Conservation (phyloP, 1,140 invertebrate species). For the Hylaeus volcanicus region DNA sequence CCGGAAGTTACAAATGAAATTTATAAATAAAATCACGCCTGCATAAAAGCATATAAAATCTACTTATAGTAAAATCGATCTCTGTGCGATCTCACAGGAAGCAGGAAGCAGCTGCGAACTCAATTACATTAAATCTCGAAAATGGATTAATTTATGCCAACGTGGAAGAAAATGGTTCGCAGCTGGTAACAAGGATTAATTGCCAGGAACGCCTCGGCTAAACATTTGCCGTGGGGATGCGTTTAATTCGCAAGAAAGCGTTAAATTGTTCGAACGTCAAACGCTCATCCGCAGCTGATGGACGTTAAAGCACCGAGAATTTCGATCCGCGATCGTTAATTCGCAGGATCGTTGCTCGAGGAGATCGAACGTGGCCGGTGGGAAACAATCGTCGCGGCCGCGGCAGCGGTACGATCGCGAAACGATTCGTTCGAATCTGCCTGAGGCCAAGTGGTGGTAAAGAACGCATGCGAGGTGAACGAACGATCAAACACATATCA, state of each 20-base stretch:
- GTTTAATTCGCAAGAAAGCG: not conserved
- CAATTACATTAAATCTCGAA: too few species aligned
- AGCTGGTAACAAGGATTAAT: not conserved
- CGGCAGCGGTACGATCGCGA: too few species aligned
- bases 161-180: not conserved
- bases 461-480: conserved; percentile 53
- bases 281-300: not conserved
- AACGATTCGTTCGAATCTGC: conserved; percentile 4
- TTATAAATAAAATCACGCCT: too few species aligned
- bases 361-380: not conserved
- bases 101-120: too few species aligned
- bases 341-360: conserved; percentile 16
- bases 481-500: conserved; percentile 52
- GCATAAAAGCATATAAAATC: too few species aligned
- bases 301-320: not conserved
- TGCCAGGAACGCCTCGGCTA: not conserved
- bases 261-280: conserved; percentile 9
- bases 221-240: not conserved
- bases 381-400: conserved; percentile 19
- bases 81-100: too few species aligned
- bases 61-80: too few species aligned
- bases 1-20: too few species aligned
- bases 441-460: conserved; percentile 5
- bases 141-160: too few species aligned
- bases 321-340: not conserved